These are phyloP conservation scores for Astur gentilis DNA, from an alignment of 2,113 vertebrate species.

Conservation along the genomic window DNA sequence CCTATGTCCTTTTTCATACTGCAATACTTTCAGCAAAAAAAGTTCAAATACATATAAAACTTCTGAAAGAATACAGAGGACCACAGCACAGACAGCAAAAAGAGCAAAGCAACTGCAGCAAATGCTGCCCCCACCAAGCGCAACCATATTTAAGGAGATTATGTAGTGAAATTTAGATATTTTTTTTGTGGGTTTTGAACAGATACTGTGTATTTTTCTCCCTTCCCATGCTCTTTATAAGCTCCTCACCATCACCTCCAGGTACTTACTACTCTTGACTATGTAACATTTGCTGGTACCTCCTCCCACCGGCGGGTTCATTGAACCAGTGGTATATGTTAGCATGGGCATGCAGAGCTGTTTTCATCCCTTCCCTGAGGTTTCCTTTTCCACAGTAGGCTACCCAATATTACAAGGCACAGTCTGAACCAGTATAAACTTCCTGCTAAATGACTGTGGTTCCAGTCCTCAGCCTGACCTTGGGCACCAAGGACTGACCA, in stretches of 20 bases:
- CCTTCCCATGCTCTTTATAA: not conserved
- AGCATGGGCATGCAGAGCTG: not conserved
- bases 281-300: not conserved
- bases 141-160: not conserved
- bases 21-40: not conserved
- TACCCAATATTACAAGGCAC: conserved; percentile 2
- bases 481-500: conserved; percentile 24
- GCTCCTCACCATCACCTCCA: not conserved
- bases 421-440: conserved; percentile 27
- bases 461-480: not conserved
- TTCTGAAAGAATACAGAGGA: not conserved
- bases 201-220: not conserved
- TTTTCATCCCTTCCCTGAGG: not conserved
- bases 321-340: not conserved
- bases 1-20: not conserved
- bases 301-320: not conserved
- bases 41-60: not conserved
- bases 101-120: not conserved
- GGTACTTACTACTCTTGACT: not conserved
- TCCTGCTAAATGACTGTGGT: conserved; percentile 35
- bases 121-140: not conserved
- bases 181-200: not conserved
- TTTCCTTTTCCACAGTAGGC: not conserved
- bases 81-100: not conserved
- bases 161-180: not conserved